Evolutionary conservation across 2,888 invertebrate genomes (phyloP), one percentile per base, ranked within the genome.

Genomic region (Sphaeridia pumilis): DNA sequence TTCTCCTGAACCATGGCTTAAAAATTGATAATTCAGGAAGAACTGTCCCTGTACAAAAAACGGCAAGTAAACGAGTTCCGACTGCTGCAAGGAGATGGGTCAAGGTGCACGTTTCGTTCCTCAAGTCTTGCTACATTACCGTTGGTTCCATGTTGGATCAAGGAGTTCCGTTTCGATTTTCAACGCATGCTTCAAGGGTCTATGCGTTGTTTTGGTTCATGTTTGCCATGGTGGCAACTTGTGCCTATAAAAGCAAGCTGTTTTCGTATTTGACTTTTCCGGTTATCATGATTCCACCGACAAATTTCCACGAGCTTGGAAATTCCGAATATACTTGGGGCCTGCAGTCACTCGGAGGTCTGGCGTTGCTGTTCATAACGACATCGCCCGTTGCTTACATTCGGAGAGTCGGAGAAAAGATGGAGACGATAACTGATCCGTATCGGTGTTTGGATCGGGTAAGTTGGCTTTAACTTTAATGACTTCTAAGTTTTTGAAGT

Each of bases 231-330:
- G 58, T 56, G 5, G 31, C 49, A 12, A 58, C 60, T 22, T 59
- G 58, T 25, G 59, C 59, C 1, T 62, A 61, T 41, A 48, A 58
- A 31, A 58, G 58, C 4, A 64, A 64, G 45, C 46, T 64, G 14
- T 64, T 64, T 43, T 52, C 59, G 5, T 64, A 62, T 44, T 48
- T 64, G n/a, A 62, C 62, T 21, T 64, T 61, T 42, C 64, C 64
- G 7, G 52, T 26, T 4, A 54, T 59, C 14, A 54, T 57, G 52
- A 58, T 27, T 17, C 62, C 62, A 17, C 60, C 61, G n/a, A 56
- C 58, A 14, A 55, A 52, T 7, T 61, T 64, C 27, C 38, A 55
- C 12, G 59, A 62, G 42, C 50, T 64, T 4, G 44, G 54, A 2
- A 36, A 26, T 10, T 49, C 48, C 1, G 57, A 53, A 20, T 64